Base-by-base conservation (phyloP, 2,888 invertebrate species). In the Aplocera efformata region DNA sequence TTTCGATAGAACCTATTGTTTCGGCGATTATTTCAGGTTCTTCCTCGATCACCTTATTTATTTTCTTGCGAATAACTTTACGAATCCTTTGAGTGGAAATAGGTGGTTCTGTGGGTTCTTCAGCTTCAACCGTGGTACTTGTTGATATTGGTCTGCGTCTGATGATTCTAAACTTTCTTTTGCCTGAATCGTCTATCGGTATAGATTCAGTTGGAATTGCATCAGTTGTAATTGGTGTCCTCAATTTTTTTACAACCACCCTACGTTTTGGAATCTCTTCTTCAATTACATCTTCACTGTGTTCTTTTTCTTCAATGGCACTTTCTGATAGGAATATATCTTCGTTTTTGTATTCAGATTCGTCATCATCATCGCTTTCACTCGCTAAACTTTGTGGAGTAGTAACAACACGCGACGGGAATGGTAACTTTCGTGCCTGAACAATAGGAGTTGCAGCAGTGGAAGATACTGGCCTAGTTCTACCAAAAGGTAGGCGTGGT, bases 241-340 rank as follows among this genome's bases (percentile, higher is more conserved):
- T 70, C 6, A 78, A 32, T 55, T 77, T 79, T 45, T 79, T 78
- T 3, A 76, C 64, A 28, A 79, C 44, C 11, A 79, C 58, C 44
- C 69, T 65, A 22, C 67, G 66, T 57, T 67, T 76, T 3, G 73
- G 72, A 20, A 42, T 38, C 52, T 60, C 29, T 39, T 60, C 52
- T 48, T 64, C 61, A 22, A 52, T 56, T 1, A 61, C 49, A 3
- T 69, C 67, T 34, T 77, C 78, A 20, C 74, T 65, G n/a, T 88
- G 85, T 57, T 85, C 86, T 52, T 85, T 79, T 51, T 85, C 86
- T 60, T 73, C 84, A 43, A 86, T 81, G n/a, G 84, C 75, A 64
- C 79, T 84, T 65, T 88, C 89, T n/a, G 89, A 89, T 26, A 88
- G 60, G 36, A 71, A 67, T 46, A 88, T 88, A 45, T 85, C 86